Evolutionary conservation across 1,140 invertebrate species (phyloP).

Genomic region (Drosophila chauvacae): DNA sequence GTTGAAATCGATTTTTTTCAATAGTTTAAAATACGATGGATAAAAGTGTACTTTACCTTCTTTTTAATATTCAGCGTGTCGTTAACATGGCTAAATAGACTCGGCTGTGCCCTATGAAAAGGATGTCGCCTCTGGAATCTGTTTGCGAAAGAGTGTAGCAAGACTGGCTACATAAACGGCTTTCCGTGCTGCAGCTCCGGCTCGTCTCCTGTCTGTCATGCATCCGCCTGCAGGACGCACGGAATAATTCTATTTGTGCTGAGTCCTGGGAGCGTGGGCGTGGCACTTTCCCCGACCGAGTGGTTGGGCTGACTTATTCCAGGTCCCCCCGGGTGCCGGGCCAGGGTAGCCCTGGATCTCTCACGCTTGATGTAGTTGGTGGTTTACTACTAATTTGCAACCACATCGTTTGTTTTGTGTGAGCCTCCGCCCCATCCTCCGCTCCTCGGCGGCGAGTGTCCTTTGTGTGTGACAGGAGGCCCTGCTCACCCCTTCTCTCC

Average conservation of each 20-base stretch:
- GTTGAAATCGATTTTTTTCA: not conserved
- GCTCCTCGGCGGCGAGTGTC: slow-evolving; percentile 38
- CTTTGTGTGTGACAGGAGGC: slow-evolving; percentile 73
- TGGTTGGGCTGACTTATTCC: slow-evolving; percentile 68
- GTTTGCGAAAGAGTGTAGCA: slow-evolving; percentile 7
- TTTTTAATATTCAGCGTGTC: no score
- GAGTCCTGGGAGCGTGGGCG: slow-evolving; percentile 15
- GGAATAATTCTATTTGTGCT: slow-evolving; percentile 81
- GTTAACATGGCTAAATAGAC: not conserved
- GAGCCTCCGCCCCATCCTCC: slow-evolving; percentile 22
- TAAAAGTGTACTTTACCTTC: no score
- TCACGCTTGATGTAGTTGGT: slow-evolving; percentile 81
- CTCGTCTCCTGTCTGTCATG: slow-evolving; percentile 64
- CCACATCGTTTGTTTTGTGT: slow-evolving; percentile 82
- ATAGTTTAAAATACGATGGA: not conserved
- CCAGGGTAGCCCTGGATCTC: slow-evolving; percentile 41
- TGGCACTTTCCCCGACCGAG: slow-evolving; percentile 40
- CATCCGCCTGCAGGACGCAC: slow-evolving; percentile 80
- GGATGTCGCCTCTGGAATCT: not conserved
- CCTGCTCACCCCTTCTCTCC: slow-evolving; percentile 30
- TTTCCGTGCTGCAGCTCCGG: slow-evolving; percentile 24
- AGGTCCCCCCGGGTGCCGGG: slow-evolving; percentile 19
- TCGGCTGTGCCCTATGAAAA: not conserved
- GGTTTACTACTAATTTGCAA: slow-evolving; percentile 83
- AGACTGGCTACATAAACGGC: not conserved